These are phyloP conservation scores for Rhabdophis nuchalis DNA, from an alignment of 2,797 vertebrate genomes.

Conservation along the genomic window DNA sequence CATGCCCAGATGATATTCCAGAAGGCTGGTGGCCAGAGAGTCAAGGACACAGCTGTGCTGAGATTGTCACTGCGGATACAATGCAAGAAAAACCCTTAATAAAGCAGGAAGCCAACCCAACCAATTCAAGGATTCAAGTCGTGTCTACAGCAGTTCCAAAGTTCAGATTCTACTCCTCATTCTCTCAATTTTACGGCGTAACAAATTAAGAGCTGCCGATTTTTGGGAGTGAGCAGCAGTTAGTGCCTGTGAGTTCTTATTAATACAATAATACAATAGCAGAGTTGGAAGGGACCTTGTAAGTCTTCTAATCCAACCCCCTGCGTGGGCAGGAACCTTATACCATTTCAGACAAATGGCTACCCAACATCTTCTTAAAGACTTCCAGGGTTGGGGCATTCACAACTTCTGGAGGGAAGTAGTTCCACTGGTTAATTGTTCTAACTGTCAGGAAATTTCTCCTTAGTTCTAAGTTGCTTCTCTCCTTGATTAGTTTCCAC, in stretches of 20 bases:
- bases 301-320: too few relatives aligned
- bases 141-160: not conserved
- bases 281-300: too few relatives aligned
- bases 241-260: not conserved
- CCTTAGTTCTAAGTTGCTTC: too few relatives aligned
- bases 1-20: not conserved
- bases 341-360: too few relatives aligned
- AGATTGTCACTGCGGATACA: not conserved
- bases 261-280: too few relatives aligned
- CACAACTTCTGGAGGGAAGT: too few relatives aligned
- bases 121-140: not conserved
- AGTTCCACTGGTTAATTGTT: too few relatives aligned
- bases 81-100: not conserved
- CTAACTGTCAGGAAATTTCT: too few relatives aligned
- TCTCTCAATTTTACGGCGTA: not conserved
- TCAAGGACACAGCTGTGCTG: not conserved
- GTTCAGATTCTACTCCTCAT: not conserved
- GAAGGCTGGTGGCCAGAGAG: not conserved
- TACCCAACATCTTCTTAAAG: too few relatives aligned
- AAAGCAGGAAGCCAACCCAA: not conserved
- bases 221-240: not conserved
- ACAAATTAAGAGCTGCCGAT: not conserved
- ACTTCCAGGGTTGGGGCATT: too few relatives aligned
- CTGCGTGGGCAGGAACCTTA: too few relatives aligned
- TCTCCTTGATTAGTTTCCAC: too few relatives aligned